These are phyloP conservation scores for Sporophila hypoxantha DNA, from an alignment of 2,113 vertebrate genomes.

Conservation along the genomic window DNA sequence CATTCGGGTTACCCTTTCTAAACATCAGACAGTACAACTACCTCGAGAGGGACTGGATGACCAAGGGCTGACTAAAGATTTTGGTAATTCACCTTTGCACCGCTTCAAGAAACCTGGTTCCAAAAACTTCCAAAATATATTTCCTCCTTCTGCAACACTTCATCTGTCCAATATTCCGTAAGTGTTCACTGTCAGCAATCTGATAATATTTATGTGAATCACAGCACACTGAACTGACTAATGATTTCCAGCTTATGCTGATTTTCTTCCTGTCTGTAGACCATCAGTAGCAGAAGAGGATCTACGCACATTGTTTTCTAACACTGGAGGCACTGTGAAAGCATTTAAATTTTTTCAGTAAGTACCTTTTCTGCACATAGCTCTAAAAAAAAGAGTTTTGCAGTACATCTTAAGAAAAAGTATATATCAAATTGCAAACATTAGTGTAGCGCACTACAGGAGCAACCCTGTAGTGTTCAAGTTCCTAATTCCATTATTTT, in stretches of 20 bases:
- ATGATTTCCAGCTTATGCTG: background rate
- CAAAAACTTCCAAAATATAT: constrained; percentile 98
- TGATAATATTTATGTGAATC: background rate
- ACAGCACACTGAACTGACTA: background rate
- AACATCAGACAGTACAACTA: constrained; percentile 93
- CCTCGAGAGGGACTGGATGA: constrained; percentile 95
- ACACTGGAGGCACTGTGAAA: constrained; percentile 93
- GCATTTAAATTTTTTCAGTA: constrained; percentile 99
- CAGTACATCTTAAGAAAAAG: background rate
- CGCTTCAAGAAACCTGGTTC: constrained; percentile 96
- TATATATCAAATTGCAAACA: background rate
- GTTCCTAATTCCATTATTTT: constrained; percentile 68
- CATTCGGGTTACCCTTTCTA: constrained; percentile 93
- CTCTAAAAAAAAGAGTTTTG: background rate
- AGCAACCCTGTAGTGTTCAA: background rate
- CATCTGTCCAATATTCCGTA: constrained; percentile 97
- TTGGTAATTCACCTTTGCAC: constrained; percentile 92
- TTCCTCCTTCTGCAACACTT: constrained; percentile 93
- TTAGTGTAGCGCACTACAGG: too few relatives aligned
- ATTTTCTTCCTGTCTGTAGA: constrained; percentile 63
- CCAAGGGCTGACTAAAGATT: constrained; percentile 96
- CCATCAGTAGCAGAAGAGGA: constrained; percentile 92
- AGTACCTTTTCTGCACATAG: constrained; percentile 61
- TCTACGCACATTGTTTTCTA: constrained; percentile 90
- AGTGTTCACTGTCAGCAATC: constrained; percentile 57